A percentile compares a stretch with the other conserved stretches of the same genome.
These are phyloP conservation scores for Aythya baeri DNA, from an alignment of 2,113 vertebrate species.

Conservation along the genomic window DNA sequence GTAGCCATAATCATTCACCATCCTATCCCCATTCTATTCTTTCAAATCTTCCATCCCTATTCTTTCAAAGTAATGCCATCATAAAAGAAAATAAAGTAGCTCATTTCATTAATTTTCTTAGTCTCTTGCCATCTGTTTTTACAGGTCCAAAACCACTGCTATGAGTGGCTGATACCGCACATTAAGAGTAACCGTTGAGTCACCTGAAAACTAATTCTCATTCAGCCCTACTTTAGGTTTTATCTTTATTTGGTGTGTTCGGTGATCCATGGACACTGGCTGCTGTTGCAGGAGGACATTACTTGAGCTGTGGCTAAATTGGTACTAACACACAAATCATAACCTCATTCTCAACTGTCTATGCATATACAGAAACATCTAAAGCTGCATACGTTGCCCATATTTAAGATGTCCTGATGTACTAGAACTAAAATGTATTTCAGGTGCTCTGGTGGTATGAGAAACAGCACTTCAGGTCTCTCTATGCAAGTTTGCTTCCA, in stretches of 20 bases:
- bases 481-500: background rate
- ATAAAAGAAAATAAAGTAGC: background rate
- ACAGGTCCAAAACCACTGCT: background rate
- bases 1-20: background rate
- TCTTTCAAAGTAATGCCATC: background rate
- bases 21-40: background rate
- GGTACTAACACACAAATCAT: background rate
- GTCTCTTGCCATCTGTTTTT: background rate
- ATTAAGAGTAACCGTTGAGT: background rate
- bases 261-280: background rate
- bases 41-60: background rate
- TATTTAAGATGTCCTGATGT: background rate
- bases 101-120: background rate
- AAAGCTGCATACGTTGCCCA: background rate
- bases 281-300: background rate
- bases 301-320: background rate
- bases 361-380: background rate
- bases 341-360: background rate
- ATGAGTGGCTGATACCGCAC: background rate
- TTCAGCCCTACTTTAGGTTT: background rate
- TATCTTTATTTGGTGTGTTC: background rate
- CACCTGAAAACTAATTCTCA: background rate
- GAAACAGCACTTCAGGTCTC: background rate
- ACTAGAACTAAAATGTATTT: background rate
- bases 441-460: too few relatives aligned